These are phyloP conservation scores for Drosophila ochracea DNA, from an alignment of 2,888 invertebrate genomes.

Conservation along the genomic window DNA sequence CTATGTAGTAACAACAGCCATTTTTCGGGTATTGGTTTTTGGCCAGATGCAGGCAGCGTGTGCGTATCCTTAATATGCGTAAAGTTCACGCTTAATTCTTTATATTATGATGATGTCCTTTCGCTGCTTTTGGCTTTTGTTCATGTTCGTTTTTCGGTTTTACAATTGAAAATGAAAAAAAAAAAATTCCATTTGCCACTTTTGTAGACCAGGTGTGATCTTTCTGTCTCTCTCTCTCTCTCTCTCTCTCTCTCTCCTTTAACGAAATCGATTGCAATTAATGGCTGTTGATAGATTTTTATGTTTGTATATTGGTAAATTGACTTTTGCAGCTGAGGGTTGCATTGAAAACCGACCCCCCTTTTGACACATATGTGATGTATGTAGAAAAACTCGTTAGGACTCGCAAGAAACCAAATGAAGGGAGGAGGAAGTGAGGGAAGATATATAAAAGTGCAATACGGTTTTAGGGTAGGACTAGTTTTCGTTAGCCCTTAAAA, in stretches of 20 bases:
- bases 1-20: conserved; percentile 19
- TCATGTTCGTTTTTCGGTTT: conserved; percentile 54
- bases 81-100: conserved; percentile 84
- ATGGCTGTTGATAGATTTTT: conserved; percentile 78
- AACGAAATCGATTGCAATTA: conserved; percentile 64
- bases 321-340: conserved; percentile 55
- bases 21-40: conserved; percentile 45
- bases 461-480: background rate
- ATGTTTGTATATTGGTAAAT: conserved; percentile 74
- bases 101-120: conserved; percentile 81
- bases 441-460: background rate
- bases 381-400: conserved; percentile 17
- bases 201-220: conserved; percentile 68
- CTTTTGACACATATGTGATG: conserved; percentile 21
- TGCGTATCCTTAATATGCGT: conserved; percentile 83
- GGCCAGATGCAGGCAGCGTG: conserved; percentile 78
- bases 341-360: conserved; percentile 17
- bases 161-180: conserved; percentile 39
- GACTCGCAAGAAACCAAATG: background rate
- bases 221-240: conserved; percentile 16
- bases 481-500: background rate
- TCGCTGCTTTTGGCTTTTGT: conserved; percentile 78
- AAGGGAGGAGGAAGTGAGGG: background rate
- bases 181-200: conserved; percentile 55
- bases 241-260: conserved; percentile 5